A percentile compares a stretch with the other conserved stretches of the same genome.
Evolutionary conservation across 1,140 invertebrate species (phyloP).

Genomic region (Papilio polyxenes): DNA sequence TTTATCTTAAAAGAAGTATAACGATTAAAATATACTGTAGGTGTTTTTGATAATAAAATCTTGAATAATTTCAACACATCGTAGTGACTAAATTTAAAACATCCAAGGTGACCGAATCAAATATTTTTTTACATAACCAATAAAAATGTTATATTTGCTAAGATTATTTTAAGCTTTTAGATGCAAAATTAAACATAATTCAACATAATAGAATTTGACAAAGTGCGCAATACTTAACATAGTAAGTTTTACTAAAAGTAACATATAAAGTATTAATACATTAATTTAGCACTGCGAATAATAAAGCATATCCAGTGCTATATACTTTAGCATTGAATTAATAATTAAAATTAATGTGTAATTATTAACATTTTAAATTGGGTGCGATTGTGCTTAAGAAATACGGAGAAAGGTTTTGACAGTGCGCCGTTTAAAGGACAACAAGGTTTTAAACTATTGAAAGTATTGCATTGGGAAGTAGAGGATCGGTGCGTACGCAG

Average conservation of each 20-base stretch:
- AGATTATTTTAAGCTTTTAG: neutral
- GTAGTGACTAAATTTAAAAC: neutral
- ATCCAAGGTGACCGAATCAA: slow-evolving; percentile 14
- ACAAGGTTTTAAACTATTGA: slow-evolving; percentile 6
- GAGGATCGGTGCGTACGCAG: slow-evolving; percentile 42
- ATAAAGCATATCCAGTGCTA: neutral
- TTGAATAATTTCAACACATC: neutral
- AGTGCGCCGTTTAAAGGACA: neutral
- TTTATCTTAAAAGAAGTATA: neutral
- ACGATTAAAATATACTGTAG: slow-evolving; percentile 1
- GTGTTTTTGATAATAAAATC: neutral
- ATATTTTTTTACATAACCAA: neutral
- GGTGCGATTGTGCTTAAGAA: neutral
- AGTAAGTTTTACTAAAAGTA: neutral
- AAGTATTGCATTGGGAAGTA: neutral
- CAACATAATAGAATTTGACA: neutral
- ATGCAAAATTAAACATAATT: neutral
- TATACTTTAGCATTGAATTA: neutral
- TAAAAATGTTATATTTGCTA: neutral
- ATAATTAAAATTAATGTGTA: neutral
- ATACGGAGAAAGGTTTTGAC: neutral
- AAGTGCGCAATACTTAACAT: neutral
- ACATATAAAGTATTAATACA: neutral
- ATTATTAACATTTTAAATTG: neutral
- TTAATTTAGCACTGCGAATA: neutral